Percentiles rank a stretch among this genome's conserved stretches.
phyloP scores from a whole-genome alignment of 2,888 invertebrate species.

The Diarsia dahlii region DNA sequence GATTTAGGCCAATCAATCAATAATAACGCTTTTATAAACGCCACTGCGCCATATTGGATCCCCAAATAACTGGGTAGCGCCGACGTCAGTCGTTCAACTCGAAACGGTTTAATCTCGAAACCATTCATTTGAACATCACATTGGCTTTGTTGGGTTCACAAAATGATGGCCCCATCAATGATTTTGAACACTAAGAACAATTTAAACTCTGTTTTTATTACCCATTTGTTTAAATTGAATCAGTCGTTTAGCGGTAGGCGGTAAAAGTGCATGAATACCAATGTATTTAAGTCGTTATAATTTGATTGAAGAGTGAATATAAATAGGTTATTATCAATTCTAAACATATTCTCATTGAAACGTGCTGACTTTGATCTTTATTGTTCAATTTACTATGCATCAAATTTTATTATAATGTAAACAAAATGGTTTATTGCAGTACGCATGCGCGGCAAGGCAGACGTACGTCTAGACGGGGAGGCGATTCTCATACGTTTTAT shows the following conservation, averaged over 20 bases:
- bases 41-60: constrained; percentile 42
- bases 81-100: constrained; percentile 54
- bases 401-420: constrained; percentile 66
- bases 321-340: constrained; percentile 38
- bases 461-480: constrained; percentile 84
- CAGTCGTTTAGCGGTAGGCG: constrained; percentile 34
- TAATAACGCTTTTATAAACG: constrained; percentile 23
- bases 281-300: constrained; percentile 47
- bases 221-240: constrained; percentile 54
- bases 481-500: constrained; percentile 70
- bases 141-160: constrained; percentile 33
- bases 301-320: constrained; percentile 44
- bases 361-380: constrained; percentile 56
- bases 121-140: constrained; percentile 52
- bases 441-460: constrained; percentile 81
- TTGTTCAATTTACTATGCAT: constrained; percentile 62
- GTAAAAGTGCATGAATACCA: constrained; percentile 52
- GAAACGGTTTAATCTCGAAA: constrained; percentile 57
- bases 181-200: constrained; percentile 40
- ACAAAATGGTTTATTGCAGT: constrained; percentile 62
- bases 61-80: constrained; percentile 53
- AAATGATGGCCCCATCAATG: constrained; percentile 43
- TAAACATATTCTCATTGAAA: constrained; percentile 50
- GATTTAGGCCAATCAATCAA: constrained; percentile 25
- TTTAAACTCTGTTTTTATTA: constrained; percentile 48